These are phyloP conservation scores for Porites lobata DNA, from an alignment of 92 coral and sea anemone genomes.

Conservation along the genomic window DNA sequence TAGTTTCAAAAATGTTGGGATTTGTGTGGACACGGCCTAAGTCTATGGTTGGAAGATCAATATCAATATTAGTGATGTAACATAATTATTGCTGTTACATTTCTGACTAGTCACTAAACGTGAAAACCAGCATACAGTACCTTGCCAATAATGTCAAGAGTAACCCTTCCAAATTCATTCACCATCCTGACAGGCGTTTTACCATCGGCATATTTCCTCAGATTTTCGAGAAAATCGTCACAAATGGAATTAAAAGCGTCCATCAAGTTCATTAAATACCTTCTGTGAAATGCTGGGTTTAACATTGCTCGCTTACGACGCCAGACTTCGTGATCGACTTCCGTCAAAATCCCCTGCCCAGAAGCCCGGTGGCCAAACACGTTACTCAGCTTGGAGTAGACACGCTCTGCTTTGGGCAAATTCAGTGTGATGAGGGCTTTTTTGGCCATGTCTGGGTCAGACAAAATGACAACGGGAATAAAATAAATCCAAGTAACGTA, in stretches of 20 bases:
- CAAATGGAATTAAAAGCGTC: conserved; percentile 78
- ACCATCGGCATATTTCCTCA: conserved; percentile 65
- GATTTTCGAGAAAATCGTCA: conserved; percentile 67
- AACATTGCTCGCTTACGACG: conserved; percentile 74
- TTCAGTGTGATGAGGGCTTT: conserved; percentile 55
- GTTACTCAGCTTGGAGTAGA: conserved; percentile 30
- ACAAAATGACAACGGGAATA: conserved; percentile 45
- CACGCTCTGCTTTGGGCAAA: conserved; percentile 53
- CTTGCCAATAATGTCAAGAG: conserved; percentile 88
- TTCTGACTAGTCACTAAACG: too few relatives aligned
- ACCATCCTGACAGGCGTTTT: conserved; percentile 65
- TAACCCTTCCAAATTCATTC: conserved; percentile 79
- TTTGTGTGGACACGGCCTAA: too few relatives aligned
- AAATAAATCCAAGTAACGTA: conserved; percentile 61
- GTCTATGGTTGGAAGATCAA: too few relatives aligned
- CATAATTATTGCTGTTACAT: too few relatives aligned
- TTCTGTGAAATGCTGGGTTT: conserved; percentile 94
- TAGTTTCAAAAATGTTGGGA: too few relatives aligned
- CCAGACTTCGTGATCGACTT: conserved; percentile 74
- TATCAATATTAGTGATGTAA: too few relatives aligned
- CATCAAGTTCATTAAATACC: conserved; percentile 79
- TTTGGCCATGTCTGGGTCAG: conserved; percentile 56
- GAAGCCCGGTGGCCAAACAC: conserved; percentile 60
- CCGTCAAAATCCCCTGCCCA: conserved; percentile 76
- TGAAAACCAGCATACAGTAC: conserved; percentile 24